Evolutionary conservation across 2,888 invertebrate species (phyloP).

Genomic region (Prosapia bicincta): DNA sequence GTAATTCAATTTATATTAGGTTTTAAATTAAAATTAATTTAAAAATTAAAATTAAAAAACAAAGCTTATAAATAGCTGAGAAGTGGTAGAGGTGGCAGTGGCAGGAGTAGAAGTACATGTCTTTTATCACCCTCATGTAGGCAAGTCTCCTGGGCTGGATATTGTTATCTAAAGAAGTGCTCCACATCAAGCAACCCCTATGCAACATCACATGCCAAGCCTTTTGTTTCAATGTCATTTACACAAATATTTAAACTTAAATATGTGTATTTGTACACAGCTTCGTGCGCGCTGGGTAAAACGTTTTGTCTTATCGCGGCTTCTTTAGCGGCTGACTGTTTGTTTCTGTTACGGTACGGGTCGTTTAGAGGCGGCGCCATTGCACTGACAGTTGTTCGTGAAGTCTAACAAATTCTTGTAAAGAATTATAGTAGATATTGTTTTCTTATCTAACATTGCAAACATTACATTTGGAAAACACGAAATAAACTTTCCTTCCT

Average conservation of each 20-base stretch:
- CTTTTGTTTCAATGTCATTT: background rate
- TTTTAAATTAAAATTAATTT: no score
- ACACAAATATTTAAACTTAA: background rate
- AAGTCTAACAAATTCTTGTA: no score
- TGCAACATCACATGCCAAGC: background rate
- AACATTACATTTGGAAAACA: no score
- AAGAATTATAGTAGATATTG: no score
- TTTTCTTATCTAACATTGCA: no score
- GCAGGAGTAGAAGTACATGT: background rate
- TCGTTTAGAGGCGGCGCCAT: no score
- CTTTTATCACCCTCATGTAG: background rate
- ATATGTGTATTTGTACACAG: background rate
- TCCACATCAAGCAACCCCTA: background rate
- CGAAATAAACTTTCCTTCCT: no score
- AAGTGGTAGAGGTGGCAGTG: no score
- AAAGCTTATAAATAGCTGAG: no score
- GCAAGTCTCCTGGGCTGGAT: background rate
- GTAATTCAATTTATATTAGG: no score
- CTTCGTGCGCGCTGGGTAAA: background rate
- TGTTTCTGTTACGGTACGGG: background rate
- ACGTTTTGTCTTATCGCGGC: background rate
- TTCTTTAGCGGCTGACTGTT: background rate
- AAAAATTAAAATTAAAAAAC: no score
- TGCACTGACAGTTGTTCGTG: no score
- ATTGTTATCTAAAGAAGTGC: background rate